Conservation (phyloP, 1,140 invertebrate species). For the Temnothorax curvispinosus region DNA sequence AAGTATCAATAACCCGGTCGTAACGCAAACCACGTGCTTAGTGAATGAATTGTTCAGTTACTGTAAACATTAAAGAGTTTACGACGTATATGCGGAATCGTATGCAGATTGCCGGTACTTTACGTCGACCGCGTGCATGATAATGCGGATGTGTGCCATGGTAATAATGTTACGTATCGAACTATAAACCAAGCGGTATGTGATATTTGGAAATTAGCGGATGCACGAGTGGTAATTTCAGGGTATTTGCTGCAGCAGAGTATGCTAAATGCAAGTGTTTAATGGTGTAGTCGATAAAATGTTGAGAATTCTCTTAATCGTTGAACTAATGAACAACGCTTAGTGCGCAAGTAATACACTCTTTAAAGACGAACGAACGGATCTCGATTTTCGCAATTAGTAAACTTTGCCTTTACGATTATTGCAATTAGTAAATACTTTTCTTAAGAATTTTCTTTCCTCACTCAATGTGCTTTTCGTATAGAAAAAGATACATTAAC, state of each 20-base stretch:
- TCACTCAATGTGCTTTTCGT: not conserved
- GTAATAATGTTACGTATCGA: conserved; percentile 60
- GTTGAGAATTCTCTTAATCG: conserved; percentile 26
- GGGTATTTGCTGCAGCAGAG: conserved; percentile 33
- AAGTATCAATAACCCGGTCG: conserved; percentile 52
- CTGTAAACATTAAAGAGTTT: conserved; percentile 58
- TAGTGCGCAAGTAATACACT: not conserved
- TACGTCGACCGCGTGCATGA: conserved; percentile 22
- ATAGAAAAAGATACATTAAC: not conserved
- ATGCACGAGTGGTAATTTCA: conserved; percentile 41
- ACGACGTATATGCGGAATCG: conserved; percentile 43
- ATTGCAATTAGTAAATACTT: conserved; percentile 3
- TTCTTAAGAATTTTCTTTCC: not conserved
- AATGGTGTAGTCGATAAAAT: conserved; percentile 46
- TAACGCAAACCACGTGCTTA: conserved; percentile 48
- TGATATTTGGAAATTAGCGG: conserved; percentile 51
- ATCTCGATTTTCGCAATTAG: conserved; percentile 10
- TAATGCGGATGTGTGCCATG: conserved; percentile 30
- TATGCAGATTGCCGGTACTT: conserved; percentile 56
- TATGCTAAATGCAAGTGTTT: conserved; percentile 44
- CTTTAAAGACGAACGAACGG: not conserved
- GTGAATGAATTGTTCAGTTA: conserved; percentile 58
- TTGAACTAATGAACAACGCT: conserved; percentile 47
- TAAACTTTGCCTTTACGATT: conserved; percentile 2
- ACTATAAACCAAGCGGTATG: conserved; percentile 53